Conservation (phyloP, 2,113 vertebrate species). For the Ophthalmolycus amberensis region DNA sequence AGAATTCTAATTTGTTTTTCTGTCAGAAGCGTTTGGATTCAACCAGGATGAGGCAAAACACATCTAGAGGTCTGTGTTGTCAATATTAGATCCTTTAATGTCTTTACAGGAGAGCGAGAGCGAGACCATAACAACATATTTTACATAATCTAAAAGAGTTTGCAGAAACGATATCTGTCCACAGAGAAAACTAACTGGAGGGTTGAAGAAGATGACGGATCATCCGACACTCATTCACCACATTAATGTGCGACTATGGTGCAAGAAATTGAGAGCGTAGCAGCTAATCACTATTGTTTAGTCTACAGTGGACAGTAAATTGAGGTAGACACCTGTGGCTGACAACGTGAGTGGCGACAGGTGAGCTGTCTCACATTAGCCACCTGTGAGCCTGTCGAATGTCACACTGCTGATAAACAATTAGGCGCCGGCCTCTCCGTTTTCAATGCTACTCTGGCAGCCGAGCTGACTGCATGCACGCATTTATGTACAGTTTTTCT, state of each 20-base stretch:
- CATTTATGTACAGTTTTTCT: constrained; percentile 6
- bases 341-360: constrained; percentile 52
- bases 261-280: neutral
- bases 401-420: constrained; percentile 55
- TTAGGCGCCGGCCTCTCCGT: constrained; percentile 5
- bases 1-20: neutral
- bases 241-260: constrained; percentile 21
- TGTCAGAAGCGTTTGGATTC: neutral
- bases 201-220: constrained; percentile 10
- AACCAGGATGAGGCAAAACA: neutral
- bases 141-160: neutral
- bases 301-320: constrained; percentile 34
- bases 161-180: neutral
- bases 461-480: neutral
- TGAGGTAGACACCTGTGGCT: constrained; percentile 57
- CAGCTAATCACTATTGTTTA: constrained; percentile 51
- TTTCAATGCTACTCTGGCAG: constrained; percentile 15
- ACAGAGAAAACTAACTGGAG: neutral
- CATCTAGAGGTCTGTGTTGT: neutral
- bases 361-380: constrained; percentile 29
- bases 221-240: constrained; percentile 1
- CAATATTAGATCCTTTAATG: neutral
- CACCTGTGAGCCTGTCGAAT: constrained; percentile 30
- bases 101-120: neutral
- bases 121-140: neutral